phyloP scores from a whole-genome alignment of 2,113 vertebrate genomes.

The Verasper variegatus region DNA sequence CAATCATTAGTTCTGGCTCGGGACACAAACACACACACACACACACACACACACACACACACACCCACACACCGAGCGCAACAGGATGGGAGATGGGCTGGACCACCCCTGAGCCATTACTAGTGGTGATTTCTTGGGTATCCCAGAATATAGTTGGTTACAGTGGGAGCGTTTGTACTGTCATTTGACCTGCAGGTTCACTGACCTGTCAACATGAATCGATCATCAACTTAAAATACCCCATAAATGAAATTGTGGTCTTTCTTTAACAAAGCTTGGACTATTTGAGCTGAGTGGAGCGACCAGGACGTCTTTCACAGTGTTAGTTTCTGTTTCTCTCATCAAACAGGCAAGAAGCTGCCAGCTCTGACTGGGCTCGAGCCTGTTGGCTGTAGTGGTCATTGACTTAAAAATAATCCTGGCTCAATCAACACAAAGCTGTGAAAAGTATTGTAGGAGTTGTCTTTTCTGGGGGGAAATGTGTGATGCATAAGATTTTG shows the following conservation, averaged over 20 bases:
- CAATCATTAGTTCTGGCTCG: slow-evolving; percentile 75
- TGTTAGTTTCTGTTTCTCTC: no score
- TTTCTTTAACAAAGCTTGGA: no score
- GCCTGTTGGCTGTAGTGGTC: slow-evolving; percentile 7
- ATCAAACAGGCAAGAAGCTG: background rate
- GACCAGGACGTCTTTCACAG: no score
- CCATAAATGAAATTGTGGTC: background rate
- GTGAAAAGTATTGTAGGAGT: background rate
- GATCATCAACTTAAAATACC: background rate
- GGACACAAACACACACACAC: slow-evolving; percentile 31
- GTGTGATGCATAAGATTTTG: background rate
- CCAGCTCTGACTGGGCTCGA: background rate
- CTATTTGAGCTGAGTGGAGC: no score
- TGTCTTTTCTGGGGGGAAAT: background rate
- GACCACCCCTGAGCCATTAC: slow-evolving; percentile 81
- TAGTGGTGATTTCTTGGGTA: slow-evolving; percentile 75
- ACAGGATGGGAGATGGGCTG: slow-evolving; percentile 67
- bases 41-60: slow-evolving; percentile 20
- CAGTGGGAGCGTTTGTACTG: slow-evolving; percentile 57
- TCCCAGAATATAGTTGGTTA: slow-evolving; percentile 68
- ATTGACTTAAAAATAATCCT: slow-evolving; percentile 1
- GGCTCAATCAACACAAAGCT: background rate
- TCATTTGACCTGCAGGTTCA: slow-evolving; percentile 74
- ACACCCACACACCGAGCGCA: slow-evolving; percentile 45
- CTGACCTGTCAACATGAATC: slow-evolving; percentile 45